Base-by-base conservation (phyloP, 2,113 vertebrate species). In the Diadophis punctatus region DNA sequence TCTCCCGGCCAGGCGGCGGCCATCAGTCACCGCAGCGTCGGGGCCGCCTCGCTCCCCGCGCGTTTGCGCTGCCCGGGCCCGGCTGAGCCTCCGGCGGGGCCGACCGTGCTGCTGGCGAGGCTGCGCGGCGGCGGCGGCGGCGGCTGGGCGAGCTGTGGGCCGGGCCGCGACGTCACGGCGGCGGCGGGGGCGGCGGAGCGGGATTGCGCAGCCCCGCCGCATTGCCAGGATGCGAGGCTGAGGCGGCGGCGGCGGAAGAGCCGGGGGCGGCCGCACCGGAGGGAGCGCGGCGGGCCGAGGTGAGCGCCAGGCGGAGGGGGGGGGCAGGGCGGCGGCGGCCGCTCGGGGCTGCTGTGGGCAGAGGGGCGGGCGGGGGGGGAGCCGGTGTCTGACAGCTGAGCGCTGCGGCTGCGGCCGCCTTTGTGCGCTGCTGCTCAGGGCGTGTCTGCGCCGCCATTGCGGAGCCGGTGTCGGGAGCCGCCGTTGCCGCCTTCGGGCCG, bases 151-250 rank as follows among this genome's bases (percentile, higher is more conserved):
- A n/a, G 48, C 48, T 14, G 94, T 95, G 96, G 94, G 90, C 96
- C 51, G 1, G 10, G 95, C 95, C 91, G 94, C 96, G 96, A 97
- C 97, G 97, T 98, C 97, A 98, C 97, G 96, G 94, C 97, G 96
- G 96, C 95, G 34, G 94, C 91, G 97, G 96, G 60, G 89, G 39
- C 91, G 90, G 95, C 63, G 96, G 95, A 95, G 96, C 95, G 96
- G 95, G 95, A 97, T 97, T 98, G 97, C 97, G 97, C 98, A 98
- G 97, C 96, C 96, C 97, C 96, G 96, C 97, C 97, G 97, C 97
- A 97, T 96, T 96, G 96, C 95, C 97, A 95, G 92, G 96, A 96
- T 97, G 98, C 97, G 96, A 96, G 97, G 30, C 46, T n/a, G 88
- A 58, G 68, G 46, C 2, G 20, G 43, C 49, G 22, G 30, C 12